Percentiles rank a stretch among this genome's conserved stretches.
Conservation (phyloP, 2,888 invertebrate species). For the Sphaerophoria taeniata region DNA sequence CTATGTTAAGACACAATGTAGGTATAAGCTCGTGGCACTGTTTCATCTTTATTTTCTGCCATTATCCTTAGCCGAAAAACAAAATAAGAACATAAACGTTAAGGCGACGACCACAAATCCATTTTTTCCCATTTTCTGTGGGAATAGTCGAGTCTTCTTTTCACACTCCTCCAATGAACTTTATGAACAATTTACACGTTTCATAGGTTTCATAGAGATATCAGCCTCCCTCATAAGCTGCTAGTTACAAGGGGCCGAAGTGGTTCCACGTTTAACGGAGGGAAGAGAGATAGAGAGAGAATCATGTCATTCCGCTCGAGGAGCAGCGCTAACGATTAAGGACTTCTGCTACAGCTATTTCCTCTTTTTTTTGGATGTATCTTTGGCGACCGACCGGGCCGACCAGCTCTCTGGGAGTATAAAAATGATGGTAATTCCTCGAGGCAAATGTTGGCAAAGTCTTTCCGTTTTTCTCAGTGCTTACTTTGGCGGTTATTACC, state of each 20-base stretch:
- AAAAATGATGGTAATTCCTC: conserved; percentile 70
- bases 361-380: conserved; percentile 43
- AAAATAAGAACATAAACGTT: conserved; percentile 52
- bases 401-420: conserved; percentile 26
- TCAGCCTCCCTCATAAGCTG: not conserved
- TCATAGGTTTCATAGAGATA: not conserved
- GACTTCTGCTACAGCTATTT: conserved; percentile 54
- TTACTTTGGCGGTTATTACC: not conserved
- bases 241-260: too few relatives aligned
- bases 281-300: conserved; percentile 6
- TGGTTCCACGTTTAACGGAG: not conserved
- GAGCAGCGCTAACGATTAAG: conserved; percentile 51
- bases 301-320: conserved; percentile 41
- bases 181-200: not conserved
- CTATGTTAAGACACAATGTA: conserved; percentile 36
- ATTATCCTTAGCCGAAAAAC: not conserved
- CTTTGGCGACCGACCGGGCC: conserved; percentile 40
- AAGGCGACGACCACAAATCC: conserved; percentile 53
- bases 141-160: not conserved
- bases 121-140: conserved; percentile 15
- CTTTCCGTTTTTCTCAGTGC: conserved; percentile 1
- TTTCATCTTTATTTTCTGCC: conserved; percentile 11
- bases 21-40: not conserved
- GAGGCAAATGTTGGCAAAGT: conserved; percentile 57
- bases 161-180: not conserved